Evolutionary conservation across 2,888 invertebrate species (phyloP), one percentile per base, ranked within the genome.

Genomic region (Ormyrus thymus): DNA sequence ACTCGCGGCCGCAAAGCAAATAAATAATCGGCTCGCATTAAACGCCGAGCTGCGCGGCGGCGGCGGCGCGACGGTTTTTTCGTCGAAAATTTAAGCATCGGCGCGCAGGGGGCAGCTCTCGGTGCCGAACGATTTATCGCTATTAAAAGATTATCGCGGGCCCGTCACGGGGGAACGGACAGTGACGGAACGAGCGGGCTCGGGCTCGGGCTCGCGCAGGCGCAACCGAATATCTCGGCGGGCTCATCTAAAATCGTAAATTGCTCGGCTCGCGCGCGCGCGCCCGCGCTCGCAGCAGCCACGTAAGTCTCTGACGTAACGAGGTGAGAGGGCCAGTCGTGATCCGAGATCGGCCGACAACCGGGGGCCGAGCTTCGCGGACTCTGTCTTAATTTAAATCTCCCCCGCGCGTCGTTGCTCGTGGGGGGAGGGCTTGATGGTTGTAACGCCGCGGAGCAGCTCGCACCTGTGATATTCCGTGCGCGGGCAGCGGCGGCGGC

Each of bases 161-260:
- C 43, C 74, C 72, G 76, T 48, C 29, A 58, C 56, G 56, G 56
- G 43, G 43, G 45, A 29, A 29, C 58, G 72, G 79, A 81, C 79
- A 81, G 79, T 79, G 81, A 79, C 79, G 79, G 77, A 81, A 46
- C 75, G 76, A 81, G 46, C 75, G 76, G 48, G 65, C 9, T 59
- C 29, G 79, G 29, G 3, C 29, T 3, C 29, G 29, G 29, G 4
- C 29, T 29, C 29, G 29, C 11, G 46, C 56, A 29, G 11, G 70
- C 69, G 53, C 43, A 66, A 55, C 71, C 79, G 59, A 80, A 78
- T 82, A 82, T 80, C 81, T 79, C 68, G 7, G 8, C 62, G 64
- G 68, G 51, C 75, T 75, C 81, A 81, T 79, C 82, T 82, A 46
- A 61, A 81, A 80, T 78, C 81, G 78, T 80, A 82, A 82, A 81